phyloP scores from a whole-genome alignment of 1,140 invertebrate species.

The Lanistes nyassanus region DNA sequence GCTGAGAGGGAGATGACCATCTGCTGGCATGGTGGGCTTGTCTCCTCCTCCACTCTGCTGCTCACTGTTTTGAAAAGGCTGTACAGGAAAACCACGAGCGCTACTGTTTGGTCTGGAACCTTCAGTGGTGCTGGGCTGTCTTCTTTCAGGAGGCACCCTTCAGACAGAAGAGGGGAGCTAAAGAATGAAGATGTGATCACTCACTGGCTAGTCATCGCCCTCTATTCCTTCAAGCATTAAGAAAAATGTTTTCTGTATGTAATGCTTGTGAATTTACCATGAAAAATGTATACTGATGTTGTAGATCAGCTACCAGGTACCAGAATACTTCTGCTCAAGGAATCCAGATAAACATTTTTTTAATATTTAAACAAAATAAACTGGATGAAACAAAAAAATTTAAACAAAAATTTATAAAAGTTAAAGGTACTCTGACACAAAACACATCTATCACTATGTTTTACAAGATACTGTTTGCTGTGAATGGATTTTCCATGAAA shows the following conservation, averaged over 20 bases:
- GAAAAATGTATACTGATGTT: no score
- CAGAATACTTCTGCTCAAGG: no score
- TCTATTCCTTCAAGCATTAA: no score
- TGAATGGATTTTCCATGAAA: no score
- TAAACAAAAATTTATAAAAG: not conserved
- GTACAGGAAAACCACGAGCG: not conserved
- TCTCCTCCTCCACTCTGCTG: not conserved
- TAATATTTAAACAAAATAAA: not conserved
- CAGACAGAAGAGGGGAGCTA: not conserved
- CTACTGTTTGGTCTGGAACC: not conserved
- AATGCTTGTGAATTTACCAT: no score
- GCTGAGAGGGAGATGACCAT: not conserved
- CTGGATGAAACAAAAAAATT: not conserved
- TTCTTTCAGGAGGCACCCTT: not conserved
- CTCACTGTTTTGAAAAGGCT: not conserved
- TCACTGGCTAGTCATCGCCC: no score
- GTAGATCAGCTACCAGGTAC: no score
- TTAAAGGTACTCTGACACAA: no score
- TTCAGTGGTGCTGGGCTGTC: not conserved
- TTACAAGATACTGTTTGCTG: no score
- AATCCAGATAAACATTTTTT: no score
- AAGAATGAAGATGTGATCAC: not conserved
- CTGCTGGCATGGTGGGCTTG: not conserved
- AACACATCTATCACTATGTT: no score
- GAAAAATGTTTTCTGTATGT: no score